Percentiles rank a stretch among this genome's conserved stretches.
Evolutionary conservation across 2,888 invertebrate species (phyloP).

Genomic region (Ceriagrion tenellum): DNA sequence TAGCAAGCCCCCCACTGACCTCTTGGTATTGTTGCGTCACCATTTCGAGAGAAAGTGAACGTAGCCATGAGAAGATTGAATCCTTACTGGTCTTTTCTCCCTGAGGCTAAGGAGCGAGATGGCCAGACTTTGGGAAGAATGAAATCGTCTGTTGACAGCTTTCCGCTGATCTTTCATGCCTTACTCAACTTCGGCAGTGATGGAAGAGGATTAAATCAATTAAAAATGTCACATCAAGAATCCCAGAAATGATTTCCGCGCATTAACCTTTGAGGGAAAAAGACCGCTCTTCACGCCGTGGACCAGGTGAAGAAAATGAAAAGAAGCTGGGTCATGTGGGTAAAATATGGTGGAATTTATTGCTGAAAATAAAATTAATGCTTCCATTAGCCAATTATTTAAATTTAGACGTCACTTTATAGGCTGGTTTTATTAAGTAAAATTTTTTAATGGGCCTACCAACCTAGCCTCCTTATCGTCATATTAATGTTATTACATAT

Average conservation of each 20-base stretch:
- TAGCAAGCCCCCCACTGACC: not conserved
- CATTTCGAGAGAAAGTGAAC: not conserved
- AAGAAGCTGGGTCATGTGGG: too few species aligned
- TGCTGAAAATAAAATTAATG: too few species aligned
- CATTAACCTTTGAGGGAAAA: not conserved
- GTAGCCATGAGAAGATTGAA: not conserved
- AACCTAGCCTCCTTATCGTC: too few species aligned
- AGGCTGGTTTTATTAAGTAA: too few species aligned
- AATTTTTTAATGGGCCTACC: too few species aligned
- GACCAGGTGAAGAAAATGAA: too few species aligned
- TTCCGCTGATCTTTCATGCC: not conserved
- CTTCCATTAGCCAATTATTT: too few species aligned
- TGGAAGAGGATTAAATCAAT: not conserved
- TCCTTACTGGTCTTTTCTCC: not conserved
- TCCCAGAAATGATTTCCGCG: not conserved
- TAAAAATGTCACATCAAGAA: not conserved
- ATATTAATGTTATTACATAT: too few species aligned
- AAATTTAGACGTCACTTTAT: too few species aligned
- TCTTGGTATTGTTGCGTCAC: not conserved
- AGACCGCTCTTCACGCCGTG: too few species aligned
- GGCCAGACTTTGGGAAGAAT: not conserved
- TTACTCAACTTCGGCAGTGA: not conserved
- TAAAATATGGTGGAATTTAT: too few species aligned
- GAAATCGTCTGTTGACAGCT: not conserved
- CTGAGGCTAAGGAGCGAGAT: not conserved